A percentile compares a stretch with the other conserved stretches of the same genome.
These are phyloP conservation scores for Fragum whitleyi DNA, from an alignment of 2,888 invertebrate species.

Conservation along the genomic window DNA sequence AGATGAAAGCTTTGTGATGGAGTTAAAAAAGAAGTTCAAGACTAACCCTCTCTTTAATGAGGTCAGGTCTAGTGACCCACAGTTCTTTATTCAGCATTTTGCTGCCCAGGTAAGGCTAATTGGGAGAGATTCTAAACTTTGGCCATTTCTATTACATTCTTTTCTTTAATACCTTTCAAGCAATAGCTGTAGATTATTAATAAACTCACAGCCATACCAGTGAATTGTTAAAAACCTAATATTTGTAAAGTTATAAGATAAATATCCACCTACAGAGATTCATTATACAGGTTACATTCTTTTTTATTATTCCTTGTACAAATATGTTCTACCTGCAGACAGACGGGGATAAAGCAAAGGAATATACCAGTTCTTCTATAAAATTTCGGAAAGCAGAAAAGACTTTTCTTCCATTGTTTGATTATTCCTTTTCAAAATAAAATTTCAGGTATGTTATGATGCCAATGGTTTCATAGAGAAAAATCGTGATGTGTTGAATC, in stretches of 20 bases:
- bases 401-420: neutral
- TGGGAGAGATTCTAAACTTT: neutral
- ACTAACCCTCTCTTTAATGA: constrained; percentile 29
- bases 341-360: too few species aligned
- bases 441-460: constrained; percentile 76
- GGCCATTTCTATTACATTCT: neutral
- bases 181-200: too few species aligned
- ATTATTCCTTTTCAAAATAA: neutral
- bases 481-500: constrained; percentile 78
- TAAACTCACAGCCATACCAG: too few species aligned
- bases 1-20: constrained; percentile 49
- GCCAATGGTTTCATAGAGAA: constrained; percentile 79
- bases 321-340: too few species aligned
- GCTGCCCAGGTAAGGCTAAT: constrained; percentile 52
- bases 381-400: too few species aligned
- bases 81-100: constrained; percentile 62
- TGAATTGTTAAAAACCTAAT: too few species aligned
- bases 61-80: constrained; percentile 33
- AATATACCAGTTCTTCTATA: too few species aligned
- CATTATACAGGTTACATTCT: too few species aligned
- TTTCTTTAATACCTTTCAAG: neutral
- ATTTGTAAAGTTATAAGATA: too few species aligned
- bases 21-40: constrained; percentile 35
- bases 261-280: too few species aligned
- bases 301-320: too few species aligned